Evolutionary conservation across 2,888 invertebrate genomes (phyloP).

Genomic region (Nymphalis c-album): DNA sequence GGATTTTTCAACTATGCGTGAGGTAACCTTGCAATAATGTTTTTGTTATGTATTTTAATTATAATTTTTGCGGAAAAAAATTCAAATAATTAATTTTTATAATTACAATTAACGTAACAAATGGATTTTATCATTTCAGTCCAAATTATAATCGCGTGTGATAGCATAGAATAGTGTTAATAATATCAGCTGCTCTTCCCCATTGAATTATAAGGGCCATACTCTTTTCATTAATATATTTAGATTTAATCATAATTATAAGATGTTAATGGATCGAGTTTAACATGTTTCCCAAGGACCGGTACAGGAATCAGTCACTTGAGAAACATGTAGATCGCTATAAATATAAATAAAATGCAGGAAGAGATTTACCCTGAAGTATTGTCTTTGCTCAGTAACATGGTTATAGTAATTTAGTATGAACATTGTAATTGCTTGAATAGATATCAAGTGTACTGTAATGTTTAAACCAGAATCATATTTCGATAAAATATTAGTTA

Average conservation of each 20-base stretch:
- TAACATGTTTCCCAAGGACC: background rate
- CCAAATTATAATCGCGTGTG: too few relatives aligned
- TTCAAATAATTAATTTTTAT: background rate
- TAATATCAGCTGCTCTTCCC: too few relatives aligned
- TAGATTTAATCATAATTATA: background rate
- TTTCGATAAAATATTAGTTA: background rate
- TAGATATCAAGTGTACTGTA: background rate
- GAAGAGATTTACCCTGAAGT: background rate
- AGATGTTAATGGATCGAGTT: slow-evolving; percentile 1
- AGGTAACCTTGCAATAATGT: background rate
- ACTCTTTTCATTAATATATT: background rate
- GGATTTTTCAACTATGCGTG: background rate
- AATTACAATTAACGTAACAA: too few relatives aligned
- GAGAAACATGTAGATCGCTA: background rate
- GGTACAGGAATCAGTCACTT: background rate
- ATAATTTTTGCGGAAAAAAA: background rate
- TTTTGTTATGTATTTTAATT: background rate
- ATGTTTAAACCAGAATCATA: background rate
- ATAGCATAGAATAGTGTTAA: too few relatives aligned
- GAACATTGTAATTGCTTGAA: too few relatives aligned
- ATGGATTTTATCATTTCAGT: too few relatives aligned
- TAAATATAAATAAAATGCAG: background rate
- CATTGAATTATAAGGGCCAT: background rate
- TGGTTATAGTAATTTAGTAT: too few relatives aligned
- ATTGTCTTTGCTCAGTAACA: too few relatives aligned